phyloP scores from a whole-genome alignment of 1,140 invertebrate species.

The Drosophila bifasciata region DNA sequence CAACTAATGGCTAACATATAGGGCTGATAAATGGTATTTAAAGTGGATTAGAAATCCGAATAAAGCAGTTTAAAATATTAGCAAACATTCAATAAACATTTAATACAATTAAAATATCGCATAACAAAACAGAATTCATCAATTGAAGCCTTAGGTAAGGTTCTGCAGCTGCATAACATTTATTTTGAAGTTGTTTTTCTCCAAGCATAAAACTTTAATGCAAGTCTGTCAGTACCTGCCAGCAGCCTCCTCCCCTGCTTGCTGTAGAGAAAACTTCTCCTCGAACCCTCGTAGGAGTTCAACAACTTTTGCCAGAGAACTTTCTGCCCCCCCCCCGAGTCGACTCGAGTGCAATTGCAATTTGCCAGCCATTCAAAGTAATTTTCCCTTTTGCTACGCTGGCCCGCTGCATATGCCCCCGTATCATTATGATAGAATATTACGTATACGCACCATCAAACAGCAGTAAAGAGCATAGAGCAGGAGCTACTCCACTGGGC shows the following conservation, averaged over 20 bases:
- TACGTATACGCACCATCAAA: slow-evolving; percentile 58
- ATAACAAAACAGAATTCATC: too few species aligned
- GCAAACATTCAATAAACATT: too few species aligned
- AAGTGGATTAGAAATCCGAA: too few species aligned
- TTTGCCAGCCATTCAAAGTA: slow-evolving; percentile 44
- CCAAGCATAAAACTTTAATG: slow-evolving; percentile 14
- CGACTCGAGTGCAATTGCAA: slow-evolving; percentile 28
- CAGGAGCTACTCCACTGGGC: not conserved
- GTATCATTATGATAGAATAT: slow-evolving; percentile 51
- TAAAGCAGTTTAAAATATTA: too few species aligned
- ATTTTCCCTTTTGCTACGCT: slow-evolving; percentile 21
- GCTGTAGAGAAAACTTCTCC: not conserved
- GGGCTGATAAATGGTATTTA: too few species aligned
- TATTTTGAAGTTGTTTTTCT: too few species aligned
- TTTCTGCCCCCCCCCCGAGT: too few species aligned
- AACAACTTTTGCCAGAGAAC: slow-evolving; percentile 23
- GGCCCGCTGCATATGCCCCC: slow-evolving; percentile 29
- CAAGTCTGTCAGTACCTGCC: not conserved
- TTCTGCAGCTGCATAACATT: too few species aligned
- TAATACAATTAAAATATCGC: too few species aligned
- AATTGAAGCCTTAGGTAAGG: too few species aligned
- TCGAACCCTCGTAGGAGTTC: slow-evolving; percentile 16
- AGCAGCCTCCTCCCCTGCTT: slow-evolving; percentile 6
- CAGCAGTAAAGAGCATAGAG: slow-evolving; percentile 3
- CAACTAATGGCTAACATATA: not conserved